A percentile compares a stretch with the other conserved stretches of the same genome.
phyloP scores from a whole-genome alignment of 2,797 vertebrate species.

The Bradypodion ventrale region DNA sequence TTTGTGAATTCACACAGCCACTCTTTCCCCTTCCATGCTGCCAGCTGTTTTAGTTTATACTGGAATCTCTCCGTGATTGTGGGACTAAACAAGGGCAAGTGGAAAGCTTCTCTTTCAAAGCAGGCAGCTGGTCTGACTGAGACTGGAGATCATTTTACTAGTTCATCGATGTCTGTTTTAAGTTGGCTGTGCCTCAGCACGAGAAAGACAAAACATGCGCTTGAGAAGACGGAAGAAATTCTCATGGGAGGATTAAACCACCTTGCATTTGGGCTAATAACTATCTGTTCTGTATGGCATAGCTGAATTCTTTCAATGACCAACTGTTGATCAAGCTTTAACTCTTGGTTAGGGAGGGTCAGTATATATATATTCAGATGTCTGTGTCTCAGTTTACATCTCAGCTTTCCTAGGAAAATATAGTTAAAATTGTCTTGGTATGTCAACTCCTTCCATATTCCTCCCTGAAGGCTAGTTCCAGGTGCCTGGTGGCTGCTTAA shows the following conservation, averaged over 20 bases:
- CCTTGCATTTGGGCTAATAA: neutral
- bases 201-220: slow-evolving; percentile 2
- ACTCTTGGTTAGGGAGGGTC: neutral
- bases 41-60: slow-evolving; percentile 17
- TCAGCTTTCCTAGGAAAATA: neutral
- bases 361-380: too few species aligned
- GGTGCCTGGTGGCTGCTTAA: neutral
- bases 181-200: neutral
- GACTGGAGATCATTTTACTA: neutral
- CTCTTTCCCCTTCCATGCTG: neutral
- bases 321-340: neutral
- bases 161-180: neutral
- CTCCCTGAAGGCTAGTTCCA: neutral
- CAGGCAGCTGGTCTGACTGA: neutral
- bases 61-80: slow-evolving; percentile 1
- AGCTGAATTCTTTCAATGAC: slow-evolving; percentile 22
- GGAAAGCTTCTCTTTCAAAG: slow-evolving; percentile 8
- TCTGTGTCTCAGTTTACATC: neutral
- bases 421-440: slow-evolving; percentile 31
- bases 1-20: neutral
- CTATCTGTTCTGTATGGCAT: neutral
- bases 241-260: neutral
- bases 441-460: neutral
- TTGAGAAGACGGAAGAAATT: neutral
- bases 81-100: neutral